These are phyloP conservation scores for Amazona vittata DNA, from an alignment of 2,113 vertebrate genomes.

Conservation along the genomic window DNA sequence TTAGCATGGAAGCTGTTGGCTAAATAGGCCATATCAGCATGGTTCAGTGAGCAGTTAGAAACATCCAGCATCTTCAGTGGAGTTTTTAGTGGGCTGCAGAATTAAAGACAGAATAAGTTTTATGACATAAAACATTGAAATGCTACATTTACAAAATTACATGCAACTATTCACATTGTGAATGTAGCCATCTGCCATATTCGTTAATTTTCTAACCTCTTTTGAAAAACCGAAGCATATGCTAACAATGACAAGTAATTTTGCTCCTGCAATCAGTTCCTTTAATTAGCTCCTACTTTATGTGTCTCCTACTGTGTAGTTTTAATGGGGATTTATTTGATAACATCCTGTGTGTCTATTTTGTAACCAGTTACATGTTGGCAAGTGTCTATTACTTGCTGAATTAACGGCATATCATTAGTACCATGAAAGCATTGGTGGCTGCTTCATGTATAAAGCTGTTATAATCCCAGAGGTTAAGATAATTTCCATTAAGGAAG, in stretches of 20 bases:
- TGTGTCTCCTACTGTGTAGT: not conserved
- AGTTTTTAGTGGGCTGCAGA: conserved; percentile 83
- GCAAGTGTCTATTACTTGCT: not conserved
- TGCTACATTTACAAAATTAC: not conserved
- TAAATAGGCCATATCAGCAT: conserved; percentile 89
- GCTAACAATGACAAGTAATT: not conserved
- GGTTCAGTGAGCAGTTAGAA: conserved; percentile 86
- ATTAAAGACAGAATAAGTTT: not conserved
- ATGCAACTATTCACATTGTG: not conserved
- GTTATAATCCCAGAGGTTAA: not conserved
- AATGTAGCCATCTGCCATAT: not conserved
- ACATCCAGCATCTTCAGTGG: conserved; percentile 87
- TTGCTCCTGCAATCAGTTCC: not conserved
- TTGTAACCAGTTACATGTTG: not conserved
- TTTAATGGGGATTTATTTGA: not conserved
- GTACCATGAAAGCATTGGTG: not conserved
- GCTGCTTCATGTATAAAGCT: not conserved
- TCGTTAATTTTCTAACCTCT: not conserved
- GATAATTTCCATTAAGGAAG: not conserved
- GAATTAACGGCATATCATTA: not conserved
- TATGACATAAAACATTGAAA: not conserved
- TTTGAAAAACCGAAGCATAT: not conserved
- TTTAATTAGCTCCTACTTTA: not conserved
- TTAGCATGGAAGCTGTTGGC: conserved; percentile 87
- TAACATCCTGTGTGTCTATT: not conserved